phyloP scores from a whole-genome alignment of 2,113 vertebrate species.

The Myrmecophaga tridactyla region DNA sequence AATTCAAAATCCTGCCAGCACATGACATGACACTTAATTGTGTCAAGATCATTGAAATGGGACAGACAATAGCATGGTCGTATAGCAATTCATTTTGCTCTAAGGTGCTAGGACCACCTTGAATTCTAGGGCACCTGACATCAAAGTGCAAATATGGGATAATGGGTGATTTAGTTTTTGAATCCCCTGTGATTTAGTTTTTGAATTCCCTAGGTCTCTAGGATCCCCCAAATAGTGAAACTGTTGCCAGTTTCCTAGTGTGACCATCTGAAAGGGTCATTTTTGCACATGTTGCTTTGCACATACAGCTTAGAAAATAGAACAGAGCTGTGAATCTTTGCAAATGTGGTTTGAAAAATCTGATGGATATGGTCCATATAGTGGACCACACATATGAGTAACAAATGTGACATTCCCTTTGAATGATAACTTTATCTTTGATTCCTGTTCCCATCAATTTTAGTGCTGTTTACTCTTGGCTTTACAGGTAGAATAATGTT shows the following conservation, averaged over 20 bases:
- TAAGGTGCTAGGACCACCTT: not conserved
- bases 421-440: slow-evolving; percentile 14
- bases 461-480: not conserved
- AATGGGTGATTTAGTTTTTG: not conserved
- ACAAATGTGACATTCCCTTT: slow-evolving; percentile 12
- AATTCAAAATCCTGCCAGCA: not conserved
- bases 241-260: not conserved
- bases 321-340: not conserved
- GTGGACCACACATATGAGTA: not conserved
- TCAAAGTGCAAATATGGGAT: not conserved
- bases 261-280: not conserved
- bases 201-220: not conserved
- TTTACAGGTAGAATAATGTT: slow-evolving; percentile 20
- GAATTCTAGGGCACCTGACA: not conserved
- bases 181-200: not conserved
- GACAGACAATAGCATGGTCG: not conserved
- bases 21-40: not conserved
- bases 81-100: not conserved
- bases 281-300: not conserved
- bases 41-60: not conserved
- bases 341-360: not conserved
- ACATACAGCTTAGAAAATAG: not conserved
- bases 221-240: not conserved
- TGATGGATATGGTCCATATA: not conserved
- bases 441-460: slow-evolving; percentile 4